A percentile compares a stretch with the other conserved stretches of the same genome.
Conservation (phyloP, 1,140 invertebrate genomes). For the Apis mellifera region DNA sequence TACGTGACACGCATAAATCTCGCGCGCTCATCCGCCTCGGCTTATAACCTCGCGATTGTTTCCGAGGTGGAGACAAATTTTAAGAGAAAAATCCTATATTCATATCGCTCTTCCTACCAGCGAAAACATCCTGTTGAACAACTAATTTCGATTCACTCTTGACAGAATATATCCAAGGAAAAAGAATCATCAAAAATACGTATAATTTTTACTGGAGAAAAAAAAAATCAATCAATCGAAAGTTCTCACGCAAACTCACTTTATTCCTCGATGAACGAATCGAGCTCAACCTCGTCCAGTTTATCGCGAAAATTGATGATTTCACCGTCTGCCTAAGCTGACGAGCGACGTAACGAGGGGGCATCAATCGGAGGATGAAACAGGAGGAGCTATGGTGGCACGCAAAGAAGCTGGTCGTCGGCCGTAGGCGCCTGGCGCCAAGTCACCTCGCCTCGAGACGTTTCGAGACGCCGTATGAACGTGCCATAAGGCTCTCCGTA, state of each 20-base stretch:
- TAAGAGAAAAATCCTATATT: too few species aligned
- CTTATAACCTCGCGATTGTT: too few species aligned
- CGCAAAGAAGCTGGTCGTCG: conserved; percentile 45
- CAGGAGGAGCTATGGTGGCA: conserved; percentile 3
- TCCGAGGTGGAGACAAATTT: too few species aligned
- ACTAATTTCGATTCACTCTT: too few species aligned
- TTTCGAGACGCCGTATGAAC: conserved; percentile 37
- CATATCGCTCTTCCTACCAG: too few species aligned
- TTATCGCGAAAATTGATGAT: conserved; percentile 35
- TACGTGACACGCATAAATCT: not conserved
- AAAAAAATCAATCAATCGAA: too few species aligned
- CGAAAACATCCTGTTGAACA: too few species aligned
- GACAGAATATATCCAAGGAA: too few species aligned
- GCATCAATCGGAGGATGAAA: conserved; percentile 11
- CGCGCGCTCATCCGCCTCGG: not conserved
- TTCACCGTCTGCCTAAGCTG: not conserved
- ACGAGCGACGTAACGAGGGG: not conserved
- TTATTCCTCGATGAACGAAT: not conserved
- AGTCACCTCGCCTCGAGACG: conserved; percentile 30
- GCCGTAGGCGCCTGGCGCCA: conserved; percentile 69
- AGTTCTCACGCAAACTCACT: too few species aligned
- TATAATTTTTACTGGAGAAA: not conserved
- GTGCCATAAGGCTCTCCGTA: conserved; percentile 26
- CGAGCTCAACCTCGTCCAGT: not conserved
- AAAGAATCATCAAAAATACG: not conserved